Base-by-base conservation (phyloP, 2,113 vertebrate species). In the Sarotherodon lohbergeri region DNA sequence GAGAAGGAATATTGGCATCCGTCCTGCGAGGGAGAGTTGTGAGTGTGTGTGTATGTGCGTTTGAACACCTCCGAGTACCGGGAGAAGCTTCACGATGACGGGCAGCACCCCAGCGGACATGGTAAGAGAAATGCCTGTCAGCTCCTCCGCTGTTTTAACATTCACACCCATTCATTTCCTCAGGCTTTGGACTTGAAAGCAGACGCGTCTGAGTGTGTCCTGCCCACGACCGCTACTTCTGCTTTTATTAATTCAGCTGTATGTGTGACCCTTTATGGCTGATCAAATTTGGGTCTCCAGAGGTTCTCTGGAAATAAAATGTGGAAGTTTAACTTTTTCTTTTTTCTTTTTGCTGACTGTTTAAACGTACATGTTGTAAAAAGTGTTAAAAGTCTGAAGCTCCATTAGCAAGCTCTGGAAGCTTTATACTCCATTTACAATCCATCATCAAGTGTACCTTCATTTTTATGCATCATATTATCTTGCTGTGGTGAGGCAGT, bases 81-180 rank as follows among this genome's bases (percentile, higher is more conserved):
- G 88, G 88, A 92, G 59, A 88, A 88, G 87, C 91, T 91, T 86
- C 90, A 94, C 78, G 39, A 97, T 97, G 96, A 95, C 96, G 90
- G 85, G 90, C 92, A 96, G 93, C 92, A 96, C 95, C 87, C 95
- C 96, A 63, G 93, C 91, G 55, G 96, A 97, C 89, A 96, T 95
- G 96, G 96, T 97, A 92, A 97, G 96, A 90, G 46, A 61, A 34
- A 54, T 22, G 9, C 19, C 83, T 79, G 48, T 22, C 68, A 43
- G 19, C 4, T 39, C 63, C 24, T 76, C 71, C 14, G 41, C 4
- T 43, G 32, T 55, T 32, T 68, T 14, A 36, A 54, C 84, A 8
- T 81, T 82, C 11, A 34, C 71, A 34, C 41, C 29, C 34, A 57
- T 54, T 17, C 19, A 41, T 80, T 85, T 36, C 54, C 48, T 4